Conservation (phyloP, 37 sponge, comb jelly and placozoan species). For the Petrosia ficiformis region DNA sequence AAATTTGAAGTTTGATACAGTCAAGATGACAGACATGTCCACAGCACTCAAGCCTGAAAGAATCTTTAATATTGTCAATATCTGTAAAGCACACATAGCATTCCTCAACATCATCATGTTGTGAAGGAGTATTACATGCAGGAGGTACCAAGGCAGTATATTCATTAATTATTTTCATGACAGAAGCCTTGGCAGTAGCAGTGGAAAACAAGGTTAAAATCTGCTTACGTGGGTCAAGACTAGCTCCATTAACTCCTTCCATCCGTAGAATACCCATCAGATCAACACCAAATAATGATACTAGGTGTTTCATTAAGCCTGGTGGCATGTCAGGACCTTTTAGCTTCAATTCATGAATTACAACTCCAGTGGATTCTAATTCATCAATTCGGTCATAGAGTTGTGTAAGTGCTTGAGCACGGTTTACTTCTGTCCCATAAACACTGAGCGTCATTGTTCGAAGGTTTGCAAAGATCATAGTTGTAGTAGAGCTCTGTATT, state of each 20-base stretch:
- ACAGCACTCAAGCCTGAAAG: constrained; percentile 54
- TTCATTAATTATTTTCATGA: not conserved
- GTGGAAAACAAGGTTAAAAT: constrained; percentile 36
- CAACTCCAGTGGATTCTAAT: not conserved
- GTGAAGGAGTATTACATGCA: not conserved
- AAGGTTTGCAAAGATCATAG: constrained; percentile 5
- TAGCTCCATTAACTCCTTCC: constrained; percentile 20
- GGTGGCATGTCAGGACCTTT: constrained; percentile 35
- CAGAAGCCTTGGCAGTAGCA: not conserved
- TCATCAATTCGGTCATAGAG: constrained; percentile 4
- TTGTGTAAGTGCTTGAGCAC: constrained; percentile 10
- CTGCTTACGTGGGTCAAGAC: constrained; percentile 26
- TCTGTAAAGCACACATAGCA: constrained; percentile 31
- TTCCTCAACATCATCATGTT: constrained; percentile 6
- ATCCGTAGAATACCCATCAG: not conserved
- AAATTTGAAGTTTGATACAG: constrained; percentile 45
- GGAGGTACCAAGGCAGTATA: not conserved
- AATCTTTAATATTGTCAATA: not conserved
- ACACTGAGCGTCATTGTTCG: constrained; percentile 18
- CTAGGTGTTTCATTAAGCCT: constrained; percentile 51
- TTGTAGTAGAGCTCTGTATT: constrained; percentile 9
- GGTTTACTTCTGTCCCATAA: constrained; percentile 41
- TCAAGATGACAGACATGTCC: constrained; percentile 66
- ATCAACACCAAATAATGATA: constrained; percentile 40
- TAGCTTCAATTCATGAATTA: constrained; percentile 6